phyloP scores from a whole-genome alignment of 2,113 vertebrate species.

The Pluvianellus socialis region DNA sequence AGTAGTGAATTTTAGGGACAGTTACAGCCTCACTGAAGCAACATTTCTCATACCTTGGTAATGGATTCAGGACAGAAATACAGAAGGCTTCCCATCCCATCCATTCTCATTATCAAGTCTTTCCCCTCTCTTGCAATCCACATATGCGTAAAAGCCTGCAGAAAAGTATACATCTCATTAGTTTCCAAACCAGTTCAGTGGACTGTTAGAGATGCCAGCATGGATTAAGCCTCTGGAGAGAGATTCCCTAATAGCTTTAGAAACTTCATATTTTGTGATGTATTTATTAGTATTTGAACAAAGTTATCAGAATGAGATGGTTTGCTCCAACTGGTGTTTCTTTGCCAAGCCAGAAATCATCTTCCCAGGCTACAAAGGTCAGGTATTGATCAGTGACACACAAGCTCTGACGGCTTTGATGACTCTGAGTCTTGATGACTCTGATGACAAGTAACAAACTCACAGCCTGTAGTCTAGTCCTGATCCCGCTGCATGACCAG shows the following conservation, averaged over 20 bases:
- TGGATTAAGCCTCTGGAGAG: neutral
- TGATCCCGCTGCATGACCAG: rapidly evolving
- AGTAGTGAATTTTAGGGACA: neutral
- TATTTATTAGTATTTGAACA: neutral
- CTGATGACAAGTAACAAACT: neutral
- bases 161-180: neutral
- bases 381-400: neutral
- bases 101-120: neutral
- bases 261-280: neutral
- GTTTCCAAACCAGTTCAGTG: neutral
- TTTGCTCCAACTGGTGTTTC: conserved; percentile 1
- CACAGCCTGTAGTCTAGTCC: neutral
- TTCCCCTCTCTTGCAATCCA: neutral
- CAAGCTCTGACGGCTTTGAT: no score
- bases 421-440: no score
- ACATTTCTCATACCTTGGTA: neutral
- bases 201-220: neutral
- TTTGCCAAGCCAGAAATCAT: conserved; percentile 9
- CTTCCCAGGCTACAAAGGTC: neutral
- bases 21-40: neutral
- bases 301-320: conserved; percentile 25
- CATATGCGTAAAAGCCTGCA: rapidly evolving
- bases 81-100: neutral
- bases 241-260: neutral
- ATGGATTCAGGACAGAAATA: neutral